phyloP scores from a whole-genome alignment of 2,797 vertebrate genomes.

The Phalanger gymnotis region DNA sequence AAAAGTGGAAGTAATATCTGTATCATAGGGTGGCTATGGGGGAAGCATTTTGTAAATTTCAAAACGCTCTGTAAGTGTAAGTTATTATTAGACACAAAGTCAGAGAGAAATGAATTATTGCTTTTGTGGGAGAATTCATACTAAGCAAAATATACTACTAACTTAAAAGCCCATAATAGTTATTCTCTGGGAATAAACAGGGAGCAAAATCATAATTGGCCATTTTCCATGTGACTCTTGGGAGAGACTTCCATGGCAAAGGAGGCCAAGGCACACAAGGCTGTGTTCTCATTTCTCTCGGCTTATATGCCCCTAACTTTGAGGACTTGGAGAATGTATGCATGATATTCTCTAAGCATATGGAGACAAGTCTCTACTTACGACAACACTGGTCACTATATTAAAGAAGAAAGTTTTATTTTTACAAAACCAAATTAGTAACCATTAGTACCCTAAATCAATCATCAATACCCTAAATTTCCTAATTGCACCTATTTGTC shows the following conservation, averaged over 20 bases:
- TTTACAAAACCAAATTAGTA: background rate
- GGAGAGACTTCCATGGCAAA: background rate
- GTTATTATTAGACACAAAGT: background rate
- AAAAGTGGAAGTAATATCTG: background rate
- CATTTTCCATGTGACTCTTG: conserved; percentile 9
- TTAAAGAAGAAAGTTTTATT: background rate
- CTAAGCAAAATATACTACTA: background rate
- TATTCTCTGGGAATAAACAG: conserved; percentile 32
- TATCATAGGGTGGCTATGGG: background rate
- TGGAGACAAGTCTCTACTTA: background rate
- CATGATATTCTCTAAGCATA: background rate
- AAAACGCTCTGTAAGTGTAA: background rate
- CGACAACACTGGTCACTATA: background rate
- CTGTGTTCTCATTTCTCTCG: too few relatives aligned
- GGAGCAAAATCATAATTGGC: conserved; percentile 17
- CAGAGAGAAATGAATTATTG: background rate
- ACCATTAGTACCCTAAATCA: too few relatives aligned
- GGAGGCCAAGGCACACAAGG: background rate
- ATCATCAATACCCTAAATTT: background rate
- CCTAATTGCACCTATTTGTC: background rate
- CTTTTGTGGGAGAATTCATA: background rate
- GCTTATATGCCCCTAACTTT: background rate
- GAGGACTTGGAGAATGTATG: background rate
- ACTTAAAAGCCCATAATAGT: conserved; percentile 32
- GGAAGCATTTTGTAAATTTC: background rate